phyloP scores from a whole-genome alignment of 2,888 invertebrate genomes.

The Hecatera dysodea region DNA sequence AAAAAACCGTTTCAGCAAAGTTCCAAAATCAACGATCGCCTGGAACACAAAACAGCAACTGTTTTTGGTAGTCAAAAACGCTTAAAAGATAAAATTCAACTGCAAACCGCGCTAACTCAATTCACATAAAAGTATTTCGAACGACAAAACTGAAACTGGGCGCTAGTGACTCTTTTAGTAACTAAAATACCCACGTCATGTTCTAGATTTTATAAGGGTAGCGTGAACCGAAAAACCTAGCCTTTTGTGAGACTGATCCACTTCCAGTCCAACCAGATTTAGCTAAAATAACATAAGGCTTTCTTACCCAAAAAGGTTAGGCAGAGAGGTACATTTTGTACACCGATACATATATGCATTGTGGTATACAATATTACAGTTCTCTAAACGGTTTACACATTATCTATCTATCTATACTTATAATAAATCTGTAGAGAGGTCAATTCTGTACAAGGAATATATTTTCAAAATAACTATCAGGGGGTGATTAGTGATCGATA shows the following conservation, averaged over 20 bases:
- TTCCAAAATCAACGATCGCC: neutral
- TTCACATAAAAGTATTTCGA: conserved; percentile 25
- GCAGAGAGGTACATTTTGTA: too few species aligned
- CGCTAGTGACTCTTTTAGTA: neutral
- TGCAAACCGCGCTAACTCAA: conserved; percentile 9
- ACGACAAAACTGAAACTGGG: conserved; percentile 2
- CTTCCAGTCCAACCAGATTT: neutral
- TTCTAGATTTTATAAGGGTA: neutral
- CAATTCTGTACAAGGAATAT: too few species aligned
- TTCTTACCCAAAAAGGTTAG: too few species aligned
- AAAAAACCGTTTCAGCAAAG: neutral
- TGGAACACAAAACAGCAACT: neutral
- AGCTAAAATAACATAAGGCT: too few species aligned
- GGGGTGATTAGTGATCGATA: too few species aligned
- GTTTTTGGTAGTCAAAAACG: neutral
- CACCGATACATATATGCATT: too few species aligned
- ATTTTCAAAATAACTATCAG: too few species aligned
- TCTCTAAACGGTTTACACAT: too few species aligned
- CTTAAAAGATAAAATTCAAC: conserved; percentile 9
- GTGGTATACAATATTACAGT: too few species aligned
- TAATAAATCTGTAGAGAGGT: too few species aligned
- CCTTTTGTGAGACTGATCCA: neutral
- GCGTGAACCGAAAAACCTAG: neutral
- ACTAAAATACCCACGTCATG: neutral
- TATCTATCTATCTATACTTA: too few species aligned